Evolutionary conservation across 2,888 invertebrate genomes (phyloP), one percentile per base, ranked within the genome.

Genomic region (Melanostoma mellinum): DNA sequence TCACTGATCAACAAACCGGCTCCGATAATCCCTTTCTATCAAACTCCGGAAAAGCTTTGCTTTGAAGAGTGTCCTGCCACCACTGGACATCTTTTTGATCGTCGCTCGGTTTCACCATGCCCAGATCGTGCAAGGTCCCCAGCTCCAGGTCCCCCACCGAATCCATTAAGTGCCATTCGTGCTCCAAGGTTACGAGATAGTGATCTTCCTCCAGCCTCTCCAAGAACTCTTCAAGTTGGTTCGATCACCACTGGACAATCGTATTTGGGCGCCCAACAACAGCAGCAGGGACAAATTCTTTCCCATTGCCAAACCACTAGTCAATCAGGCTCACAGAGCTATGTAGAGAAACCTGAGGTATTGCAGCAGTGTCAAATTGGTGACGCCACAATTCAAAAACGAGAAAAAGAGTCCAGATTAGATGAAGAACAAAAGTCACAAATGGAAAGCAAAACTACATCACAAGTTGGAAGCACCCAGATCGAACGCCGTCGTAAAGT

Each of bases 1-100:
- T 94, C 95, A 88, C 90, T 93, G 91, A 94, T 94, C 75, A 95
- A 95, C 88, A 91, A 90, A 81, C 95, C 96, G 35, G 95, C 95
- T 1, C 94, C 96, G 8, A 92, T 94, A 61, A 94, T 97, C 86
- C 96, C 96, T 6, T 94, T 94, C 87, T 97, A 97, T 89, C 96
- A 97, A 91, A 90, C 90, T 10, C 82, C 89, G 8, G 94, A 94
- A 90, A 95, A 95, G 90, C 92, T 96, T 86, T 94, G 95, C 40
- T 93, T 94, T n/a, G 94, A 94, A 52, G 93, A 94, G 88, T 93
- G 94, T 88, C 88, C 91, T 68, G 93, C 95, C 4, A 92, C 94
- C 2, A 93, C 93, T 87, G 92, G 92, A 50, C 93, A 94, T 86
- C 88, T 93, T 67, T 93, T 93, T 86, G 93, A 95, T 86, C 94